Conservation (phyloP, 2,888 invertebrate species). For the Tipula vernalis region DNA sequence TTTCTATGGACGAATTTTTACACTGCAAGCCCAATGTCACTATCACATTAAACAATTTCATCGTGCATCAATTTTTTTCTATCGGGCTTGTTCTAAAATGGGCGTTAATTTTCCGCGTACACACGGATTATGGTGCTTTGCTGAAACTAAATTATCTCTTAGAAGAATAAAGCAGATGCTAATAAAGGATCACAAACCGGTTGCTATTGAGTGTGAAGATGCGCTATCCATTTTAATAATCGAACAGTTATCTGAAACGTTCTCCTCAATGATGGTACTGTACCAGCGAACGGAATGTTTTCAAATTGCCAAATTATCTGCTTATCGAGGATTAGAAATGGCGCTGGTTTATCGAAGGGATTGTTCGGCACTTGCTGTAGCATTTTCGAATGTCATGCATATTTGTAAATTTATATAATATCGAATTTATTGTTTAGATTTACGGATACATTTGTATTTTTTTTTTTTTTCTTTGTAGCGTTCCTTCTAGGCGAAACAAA, state of each 20-base stretch:
- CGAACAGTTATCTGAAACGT: slow-evolving; percentile 4
- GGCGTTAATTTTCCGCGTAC: slow-evolving; percentile 33
- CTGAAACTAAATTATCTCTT: neutral
- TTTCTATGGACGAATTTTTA: slow-evolving; percentile 35
- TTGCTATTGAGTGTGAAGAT: neutral
- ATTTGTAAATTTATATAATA: neutral
- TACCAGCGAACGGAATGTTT: neutral
- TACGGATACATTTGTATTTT: neutral
- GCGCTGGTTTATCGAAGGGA: neutral
- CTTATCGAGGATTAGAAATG: slow-evolving; percentile 8
- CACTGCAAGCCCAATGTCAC: slow-evolving; percentile 34
- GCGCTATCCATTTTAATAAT: neutral
- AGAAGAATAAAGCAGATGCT: neutral
- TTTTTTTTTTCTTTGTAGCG: neutral
- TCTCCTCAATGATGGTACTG: neutral
- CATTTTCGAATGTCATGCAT: slow-evolving; percentile 12
- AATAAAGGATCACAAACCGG: neutral
- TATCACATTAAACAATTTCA: slow-evolving; percentile 32
- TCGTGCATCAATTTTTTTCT: slow-evolving; percentile 30
- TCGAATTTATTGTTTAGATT: neutral
- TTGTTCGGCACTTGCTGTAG: neutral
- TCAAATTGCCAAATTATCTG: slow-evolving; percentile 12
- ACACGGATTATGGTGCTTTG: neutral
- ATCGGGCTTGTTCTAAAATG: slow-evolving; percentile 31
- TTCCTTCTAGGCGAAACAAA: neutral